These are phyloP conservation scores for Petrocephalus microphthalmus DNA, from an alignment of 2,113 vertebrate species.

Conservation along the genomic window DNA sequence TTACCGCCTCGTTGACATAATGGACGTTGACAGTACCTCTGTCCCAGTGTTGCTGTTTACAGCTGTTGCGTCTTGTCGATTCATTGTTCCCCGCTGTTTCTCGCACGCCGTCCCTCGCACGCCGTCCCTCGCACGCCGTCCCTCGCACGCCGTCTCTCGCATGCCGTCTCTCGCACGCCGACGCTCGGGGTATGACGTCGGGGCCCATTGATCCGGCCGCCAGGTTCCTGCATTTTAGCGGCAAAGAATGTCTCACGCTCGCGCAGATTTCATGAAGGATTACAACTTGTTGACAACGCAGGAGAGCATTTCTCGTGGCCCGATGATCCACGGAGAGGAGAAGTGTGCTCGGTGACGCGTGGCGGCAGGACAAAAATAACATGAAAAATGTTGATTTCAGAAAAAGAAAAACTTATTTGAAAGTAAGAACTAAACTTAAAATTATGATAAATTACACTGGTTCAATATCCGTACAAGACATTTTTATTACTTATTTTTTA, in stretches of 20 bases:
- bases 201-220: background rate
- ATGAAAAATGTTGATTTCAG: background rate
- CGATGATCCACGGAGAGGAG: background rate
- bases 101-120: background rate
- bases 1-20: background rate
- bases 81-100: too few species aligned
- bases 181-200: background rate
- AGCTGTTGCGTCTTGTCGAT: background rate
- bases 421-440: background rate
- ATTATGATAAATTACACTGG: background rate
- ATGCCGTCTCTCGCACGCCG: background rate
- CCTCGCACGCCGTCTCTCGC: background rate
- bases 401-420: background rate
- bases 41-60: background rate
- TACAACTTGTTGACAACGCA: background rate
- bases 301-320: background rate
- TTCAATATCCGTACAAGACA: background rate
- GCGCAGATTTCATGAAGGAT: background rate
- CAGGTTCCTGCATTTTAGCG: background rate
- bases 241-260: background rate
- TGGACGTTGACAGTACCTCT: background rate
- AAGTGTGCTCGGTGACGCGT: background rate
- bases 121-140: too few species aligned
- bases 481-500: too few species aligned
- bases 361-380: background rate